These are phyloP conservation scores for Eudasyphora cyanicolor DNA, from an alignment of 2,888 invertebrate species.

Conservation along the genomic window DNA sequence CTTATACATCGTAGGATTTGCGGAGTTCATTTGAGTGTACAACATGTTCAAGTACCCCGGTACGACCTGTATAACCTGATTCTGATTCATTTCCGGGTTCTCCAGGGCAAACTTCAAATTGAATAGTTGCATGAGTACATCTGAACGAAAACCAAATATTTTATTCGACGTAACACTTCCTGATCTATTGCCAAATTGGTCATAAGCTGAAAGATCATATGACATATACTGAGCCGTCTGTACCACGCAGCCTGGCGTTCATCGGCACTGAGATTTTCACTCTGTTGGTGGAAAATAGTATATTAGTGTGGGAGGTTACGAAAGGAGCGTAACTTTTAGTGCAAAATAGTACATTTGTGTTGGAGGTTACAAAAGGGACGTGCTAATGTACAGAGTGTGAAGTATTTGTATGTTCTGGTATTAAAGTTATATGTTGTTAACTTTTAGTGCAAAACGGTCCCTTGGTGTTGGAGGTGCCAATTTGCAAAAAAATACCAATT, in stretches of 20 bases:
- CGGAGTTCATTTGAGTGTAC: slow-evolving; percentile 82
- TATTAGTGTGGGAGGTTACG: too few species aligned
- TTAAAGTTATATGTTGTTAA: too few species aligned
- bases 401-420: too few species aligned
- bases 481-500: too few species aligned
- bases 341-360: too few species aligned
- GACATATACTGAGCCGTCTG: slow-evolving; percentile 77
- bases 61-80: slow-evolving; percentile 83
- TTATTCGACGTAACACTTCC: slow-evolving; percentile 80
- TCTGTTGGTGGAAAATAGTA: too few species aligned
- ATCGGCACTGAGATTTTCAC: slow-evolving; percentile 95
- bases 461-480: too few species aligned
- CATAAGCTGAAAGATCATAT: slow-evolving; percentile 76
- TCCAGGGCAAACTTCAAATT: slow-evolving; percentile 83
- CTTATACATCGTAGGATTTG: slow-evolving; percentile 79
- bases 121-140: slow-evolving; percentile 77
- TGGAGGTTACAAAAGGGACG: too few species aligned
- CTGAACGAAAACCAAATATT: slow-evolving; percentile 79
- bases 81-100: slow-evolving; percentile 83
- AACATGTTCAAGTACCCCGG: slow-evolving; percentile 82
- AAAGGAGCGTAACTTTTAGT: too few species aligned
- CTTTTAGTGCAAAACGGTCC: too few species aligned
- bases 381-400: too few species aligned
- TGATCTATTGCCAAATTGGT: slow-evolving; percentile 75
- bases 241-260: slow-evolving; percentile 97